Conservation (phyloP, 64 coral and sea anemone genomes). For the Platygyra sinensis region DNA sequence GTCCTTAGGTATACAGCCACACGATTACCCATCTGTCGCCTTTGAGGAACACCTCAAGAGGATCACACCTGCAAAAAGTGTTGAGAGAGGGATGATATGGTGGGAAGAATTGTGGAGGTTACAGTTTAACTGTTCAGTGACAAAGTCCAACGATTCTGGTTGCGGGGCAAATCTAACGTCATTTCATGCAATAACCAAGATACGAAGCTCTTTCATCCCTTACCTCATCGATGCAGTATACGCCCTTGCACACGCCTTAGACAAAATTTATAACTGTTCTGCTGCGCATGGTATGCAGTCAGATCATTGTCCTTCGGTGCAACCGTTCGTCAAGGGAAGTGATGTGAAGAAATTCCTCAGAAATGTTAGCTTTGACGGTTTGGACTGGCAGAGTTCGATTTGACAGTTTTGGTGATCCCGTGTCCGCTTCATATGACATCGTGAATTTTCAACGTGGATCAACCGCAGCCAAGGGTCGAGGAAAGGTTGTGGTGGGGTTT, state of each 20-base stretch:
- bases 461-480: background rate
- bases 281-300: background rate
- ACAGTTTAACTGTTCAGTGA: constrained; percentile 54
- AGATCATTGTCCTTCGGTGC: constrained; percentile 31
- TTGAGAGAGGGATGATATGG: constrained; percentile 11
- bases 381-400: constrained; percentile 51
- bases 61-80: background rate
- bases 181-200: constrained; percentile 31
- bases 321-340: constrained; percentile 22
- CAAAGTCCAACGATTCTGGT: constrained; percentile 22
- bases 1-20: constrained; percentile 8
- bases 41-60: constrained; percentile 22
- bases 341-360: constrained; percentile 57
- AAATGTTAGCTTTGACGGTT: constrained; percentile 44
- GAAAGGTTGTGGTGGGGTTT: constrained; percentile 16
- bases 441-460: background rate
- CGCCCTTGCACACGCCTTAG: constrained; percentile 68
- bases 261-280: constrained; percentile 45
- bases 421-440: constrained; percentile 46
- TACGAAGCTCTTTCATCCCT: constrained; percentile 53
- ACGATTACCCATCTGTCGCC: background rate
- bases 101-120: constrained; percentile 75
- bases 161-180: constrained; percentile 21
- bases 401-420: constrained; percentile 46
- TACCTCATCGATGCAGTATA: constrained; percentile 75